Evolutionary conservation across 1,140 invertebrate species (phyloP).

Genomic region (Bradysia coprophila): DNA sequence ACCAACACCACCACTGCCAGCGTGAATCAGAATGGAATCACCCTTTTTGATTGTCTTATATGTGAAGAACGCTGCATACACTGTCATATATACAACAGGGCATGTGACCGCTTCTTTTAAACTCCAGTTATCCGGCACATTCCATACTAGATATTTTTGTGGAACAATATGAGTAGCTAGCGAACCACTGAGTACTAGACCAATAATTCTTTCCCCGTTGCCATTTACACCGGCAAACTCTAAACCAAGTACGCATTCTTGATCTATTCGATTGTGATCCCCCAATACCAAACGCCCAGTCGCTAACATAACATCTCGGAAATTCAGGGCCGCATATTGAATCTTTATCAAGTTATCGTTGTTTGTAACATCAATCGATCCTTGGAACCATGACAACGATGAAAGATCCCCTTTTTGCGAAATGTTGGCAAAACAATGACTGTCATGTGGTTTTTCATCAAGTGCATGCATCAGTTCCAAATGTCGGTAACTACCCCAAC

Average conservation of each 20-base stretch:
- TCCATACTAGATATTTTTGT: constrained; percentile 36
- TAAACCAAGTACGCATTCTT: constrained; percentile 50
- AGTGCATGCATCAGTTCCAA: constrained; percentile 28
- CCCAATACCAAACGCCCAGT: constrained; percentile 51
- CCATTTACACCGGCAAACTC: constrained; percentile 45
- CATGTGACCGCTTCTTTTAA: constrained; percentile 77
- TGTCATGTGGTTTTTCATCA: constrained; percentile 11
- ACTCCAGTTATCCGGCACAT: constrained; percentile 63
- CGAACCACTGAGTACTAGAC: constrained; percentile 32
- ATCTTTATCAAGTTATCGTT: constrained; percentile 30
- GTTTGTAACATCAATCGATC: constrained; percentile 23
- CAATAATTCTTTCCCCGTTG: constrained; percentile 46
- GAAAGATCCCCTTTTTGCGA: constrained; percentile 66
- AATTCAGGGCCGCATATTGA: constrained; percentile 50
- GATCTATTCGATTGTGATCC: constrained; percentile 29
- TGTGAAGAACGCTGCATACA: constrained; percentile 60
- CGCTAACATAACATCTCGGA: constrained; percentile 60
- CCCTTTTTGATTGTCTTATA: constrained; percentile 41
- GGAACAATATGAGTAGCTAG: not conserved
- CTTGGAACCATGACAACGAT: constrained; percentile 66
- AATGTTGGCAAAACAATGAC: constrained; percentile 63
- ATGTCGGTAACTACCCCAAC: constrained; percentile 69
- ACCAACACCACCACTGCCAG: constrained; percentile 78
- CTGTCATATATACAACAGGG: constrained; percentile 70
- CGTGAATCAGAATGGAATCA: constrained; percentile 64